These are phyloP conservation scores for Pempheris klunzingeri DNA, from an alignment of 2,797 vertebrate genomes.

Conservation along the genomic window DNA sequence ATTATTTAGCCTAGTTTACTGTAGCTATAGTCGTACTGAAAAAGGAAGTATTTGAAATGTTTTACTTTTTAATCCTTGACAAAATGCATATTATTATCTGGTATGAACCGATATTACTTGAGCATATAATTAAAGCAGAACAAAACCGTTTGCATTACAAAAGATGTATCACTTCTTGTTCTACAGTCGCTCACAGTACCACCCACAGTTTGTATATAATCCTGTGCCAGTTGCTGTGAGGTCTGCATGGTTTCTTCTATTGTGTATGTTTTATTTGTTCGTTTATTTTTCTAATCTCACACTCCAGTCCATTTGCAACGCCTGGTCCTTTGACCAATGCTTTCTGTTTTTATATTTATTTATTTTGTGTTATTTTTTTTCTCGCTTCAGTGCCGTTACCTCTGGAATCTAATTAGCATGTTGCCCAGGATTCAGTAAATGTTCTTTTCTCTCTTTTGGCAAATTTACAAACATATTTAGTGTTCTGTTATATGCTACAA, in stretches of 20 bases:
- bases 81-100: conserved; percentile 50
- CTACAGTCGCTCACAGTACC: conserved; percentile 41
- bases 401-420: conserved; percentile 22
- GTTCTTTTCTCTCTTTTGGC: conserved; percentile 25
- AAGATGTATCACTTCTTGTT: conserved; percentile 47
- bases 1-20: conserved; percentile 62
- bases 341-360: background rate
- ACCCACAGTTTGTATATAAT: conserved; percentile 59
- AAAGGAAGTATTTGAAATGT: conserved; percentile 27
- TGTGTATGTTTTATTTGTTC: conserved; percentile 40
- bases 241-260: conserved; percentile 55
- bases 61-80: conserved; percentile 49
- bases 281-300: conserved; percentile 15
- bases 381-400: background rate
- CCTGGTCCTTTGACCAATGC: background rate
- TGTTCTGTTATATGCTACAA: conserved; percentile 57
- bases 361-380: no score
- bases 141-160: conserved; percentile 38
- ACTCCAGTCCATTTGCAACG: conserved; percentile 4
- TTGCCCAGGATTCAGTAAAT: conserved; percentile 38
- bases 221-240: conserved; percentile 54
- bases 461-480: conserved; percentile 49
- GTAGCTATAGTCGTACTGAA: conserved; percentile 51
- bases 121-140: conserved; percentile 62
- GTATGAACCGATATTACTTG: conserved; percentile 53